These are phyloP conservation scores for Mionectes macconnelli DNA, from an alignment of 2,113 vertebrate genomes.

Conservation along the genomic window DNA sequence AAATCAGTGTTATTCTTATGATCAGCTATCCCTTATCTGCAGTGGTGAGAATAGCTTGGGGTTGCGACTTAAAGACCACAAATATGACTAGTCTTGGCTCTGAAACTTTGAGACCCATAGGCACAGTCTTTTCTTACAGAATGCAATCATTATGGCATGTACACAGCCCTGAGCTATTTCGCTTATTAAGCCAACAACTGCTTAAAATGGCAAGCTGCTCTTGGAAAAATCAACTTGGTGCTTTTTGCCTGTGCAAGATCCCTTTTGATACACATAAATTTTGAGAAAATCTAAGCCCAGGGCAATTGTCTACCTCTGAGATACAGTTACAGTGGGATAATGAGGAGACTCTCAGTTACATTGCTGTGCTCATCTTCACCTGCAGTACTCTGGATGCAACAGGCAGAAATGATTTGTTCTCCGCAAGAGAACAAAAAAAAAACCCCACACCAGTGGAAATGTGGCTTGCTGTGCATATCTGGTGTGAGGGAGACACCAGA, in stretches of 20 bases:
- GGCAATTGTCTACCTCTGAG: conserved; percentile 36
- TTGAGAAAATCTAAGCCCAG: conserved; percentile 41
- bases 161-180: conserved; percentile 54
- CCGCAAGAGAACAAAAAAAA: neutral
- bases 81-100: conserved; percentile 60
- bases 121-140: conserved; percentile 56
- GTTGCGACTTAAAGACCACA: conserved; percentile 51
- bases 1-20: conserved; percentile 28
- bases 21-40: conserved; percentile 50
- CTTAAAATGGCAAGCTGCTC: conserved; percentile 64
- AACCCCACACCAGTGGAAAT: neutral
- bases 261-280: conserved; percentile 54
- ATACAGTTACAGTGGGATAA: conserved; percentile 3
- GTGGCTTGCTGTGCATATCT: neutral
- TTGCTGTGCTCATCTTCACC: neutral
- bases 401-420: neutral
- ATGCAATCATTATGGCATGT: conserved; percentile 65
- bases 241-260: conserved; percentile 65
- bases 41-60: conserved; percentile 30
- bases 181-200: conserved; percentile 64
- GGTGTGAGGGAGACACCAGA: neutral
- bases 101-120: conserved; percentile 34
- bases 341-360: neutral
- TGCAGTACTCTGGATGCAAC: neutral
- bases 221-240: conserved; percentile 60